Percentiles rank a stretch among this genome's conserved stretches.
These are phyloP conservation scores for Dendronephthya gigantea DNA, from an alignment of 64 coral and sea anemone species.

Conservation along the genomic window DNA sequence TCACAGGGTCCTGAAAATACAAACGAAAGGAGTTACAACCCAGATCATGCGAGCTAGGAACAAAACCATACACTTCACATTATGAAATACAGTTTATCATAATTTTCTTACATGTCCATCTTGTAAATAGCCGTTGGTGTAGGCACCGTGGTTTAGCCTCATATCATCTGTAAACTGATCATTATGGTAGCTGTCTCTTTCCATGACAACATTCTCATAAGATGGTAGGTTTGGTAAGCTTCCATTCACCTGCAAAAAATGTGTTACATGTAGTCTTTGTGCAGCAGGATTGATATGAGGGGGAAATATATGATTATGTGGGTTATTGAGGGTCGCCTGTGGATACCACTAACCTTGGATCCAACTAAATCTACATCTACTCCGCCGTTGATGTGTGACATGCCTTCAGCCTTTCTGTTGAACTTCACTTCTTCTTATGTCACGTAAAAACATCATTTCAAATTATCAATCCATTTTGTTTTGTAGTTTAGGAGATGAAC, in stretches of 20 bases:
- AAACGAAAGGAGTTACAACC: too few relatives aligned
- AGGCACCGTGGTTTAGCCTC: background rate
- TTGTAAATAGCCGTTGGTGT: background rate
- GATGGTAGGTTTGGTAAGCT: background rate
- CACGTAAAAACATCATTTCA: background rate
- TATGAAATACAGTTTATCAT: too few relatives aligned
- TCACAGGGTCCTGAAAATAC: constrained; percentile 32
- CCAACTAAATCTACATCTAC: background rate
- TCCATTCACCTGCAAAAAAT: background rate
- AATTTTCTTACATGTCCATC: background rate
- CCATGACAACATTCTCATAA: background rate
- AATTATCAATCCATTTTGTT: background rate
- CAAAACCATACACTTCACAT: background rate
- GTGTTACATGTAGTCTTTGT: too few relatives aligned
- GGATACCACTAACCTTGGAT: background rate
- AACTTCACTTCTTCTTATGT: background rate
- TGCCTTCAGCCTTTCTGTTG: background rate
- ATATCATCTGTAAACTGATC: constrained; percentile 2
- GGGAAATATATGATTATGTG: too few relatives aligned
- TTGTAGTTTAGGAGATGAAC: too few relatives aligned
- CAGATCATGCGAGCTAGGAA: too few relatives aligned
- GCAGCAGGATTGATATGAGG: too few relatives aligned
- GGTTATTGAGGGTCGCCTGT: background rate
- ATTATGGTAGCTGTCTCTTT: background rate
- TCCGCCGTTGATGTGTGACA: background rate